Evolutionary conservation across 2,888 invertebrate species (phyloP).

Genomic region (Galerucella nymphaeae): DNA sequence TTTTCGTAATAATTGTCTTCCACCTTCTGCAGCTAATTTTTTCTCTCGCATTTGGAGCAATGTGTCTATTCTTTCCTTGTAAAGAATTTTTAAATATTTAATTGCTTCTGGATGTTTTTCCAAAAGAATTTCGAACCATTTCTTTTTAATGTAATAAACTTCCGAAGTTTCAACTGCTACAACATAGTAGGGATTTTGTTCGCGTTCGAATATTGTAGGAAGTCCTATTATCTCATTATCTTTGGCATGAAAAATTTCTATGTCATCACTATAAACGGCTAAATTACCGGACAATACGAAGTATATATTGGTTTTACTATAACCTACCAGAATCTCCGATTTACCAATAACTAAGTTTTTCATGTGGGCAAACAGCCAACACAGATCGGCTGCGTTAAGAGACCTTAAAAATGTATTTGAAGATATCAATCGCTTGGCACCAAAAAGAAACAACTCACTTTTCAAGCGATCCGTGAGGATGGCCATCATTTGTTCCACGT

Average conservation of each 20-base stretch:
- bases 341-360: slow-evolving; percentile 26
- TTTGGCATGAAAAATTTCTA: slow-evolving; percentile 68
- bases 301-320: slow-evolving; percentile 64
- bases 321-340: slow-evolving; percentile 63
- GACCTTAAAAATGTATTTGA: slow-evolving; percentile 65
- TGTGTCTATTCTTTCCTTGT: neutral
- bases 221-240: slow-evolving; percentile 68
- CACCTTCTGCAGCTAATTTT: neutral
- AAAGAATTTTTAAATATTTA: neutral
- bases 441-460: slow-evolving; percentile 65
- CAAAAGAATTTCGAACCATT: slow-evolving; percentile 1
- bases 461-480: slow-evolving; percentile 59
- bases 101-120: neutral
- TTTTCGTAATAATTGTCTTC: neutral
- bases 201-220: slow-evolving; percentile 46
- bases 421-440: slow-evolving; percentile 64
- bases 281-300: slow-evolving; percentile 68
- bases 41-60: neutral
- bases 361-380: slow-evolving; percentile 43
- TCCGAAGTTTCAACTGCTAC: slow-evolving; percentile 60
- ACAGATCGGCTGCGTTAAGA: slow-evolving; percentile 60
- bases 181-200: neutral
- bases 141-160: slow-evolving; percentile 37
- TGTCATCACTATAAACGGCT: slow-evolving; percentile 62
- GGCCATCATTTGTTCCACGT: slow-evolving; percentile 60